These are phyloP conservation scores for Fragum fragum DNA, from an alignment of 2,888 invertebrate genomes.

Conservation along the genomic window DNA sequence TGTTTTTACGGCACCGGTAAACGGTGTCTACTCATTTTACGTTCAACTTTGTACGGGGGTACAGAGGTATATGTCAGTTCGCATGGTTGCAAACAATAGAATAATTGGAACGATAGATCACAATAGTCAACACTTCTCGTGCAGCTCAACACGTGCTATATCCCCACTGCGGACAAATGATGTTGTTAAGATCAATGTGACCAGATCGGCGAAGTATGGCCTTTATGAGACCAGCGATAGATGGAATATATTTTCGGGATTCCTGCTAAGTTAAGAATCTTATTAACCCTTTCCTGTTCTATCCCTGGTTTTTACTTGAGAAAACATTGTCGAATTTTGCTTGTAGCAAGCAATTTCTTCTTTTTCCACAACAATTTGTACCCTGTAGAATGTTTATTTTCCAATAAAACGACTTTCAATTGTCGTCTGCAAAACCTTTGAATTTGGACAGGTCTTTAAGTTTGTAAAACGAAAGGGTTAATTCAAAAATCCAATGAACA, in stretches of 20 bases:
- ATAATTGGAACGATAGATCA: conserved; percentile 6
- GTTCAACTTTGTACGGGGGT: conserved; percentile 15
- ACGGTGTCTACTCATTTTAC: conserved; percentile 21
- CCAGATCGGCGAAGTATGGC: not conserved
- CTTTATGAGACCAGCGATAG: not conserved
- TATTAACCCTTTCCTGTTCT: no score
- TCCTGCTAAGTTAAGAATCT: no score
- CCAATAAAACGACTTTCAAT: no score
- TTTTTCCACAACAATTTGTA: no score
- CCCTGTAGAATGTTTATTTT: no score
- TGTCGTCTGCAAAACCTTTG: no score
- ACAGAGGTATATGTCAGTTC: not conserved
- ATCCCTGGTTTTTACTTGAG: no score
- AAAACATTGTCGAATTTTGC: no score
- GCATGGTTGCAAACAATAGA: not conserved
- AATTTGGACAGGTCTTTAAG: no score
- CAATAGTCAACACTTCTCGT: not conserved
- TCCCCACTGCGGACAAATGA: not conserved
- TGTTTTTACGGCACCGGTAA: not conserved
- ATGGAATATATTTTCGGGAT: conserved; percentile 14
- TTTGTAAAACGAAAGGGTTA: no score
- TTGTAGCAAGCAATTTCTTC: no score
- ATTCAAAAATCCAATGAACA: no score
- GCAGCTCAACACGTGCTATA: conserved; percentile 6
- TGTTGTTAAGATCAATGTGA: not conserved